These are phyloP conservation scores for Ibidorhyncha struthersii DNA, from an alignment of 2,113 vertebrate species.

Conservation along the genomic window DNA sequence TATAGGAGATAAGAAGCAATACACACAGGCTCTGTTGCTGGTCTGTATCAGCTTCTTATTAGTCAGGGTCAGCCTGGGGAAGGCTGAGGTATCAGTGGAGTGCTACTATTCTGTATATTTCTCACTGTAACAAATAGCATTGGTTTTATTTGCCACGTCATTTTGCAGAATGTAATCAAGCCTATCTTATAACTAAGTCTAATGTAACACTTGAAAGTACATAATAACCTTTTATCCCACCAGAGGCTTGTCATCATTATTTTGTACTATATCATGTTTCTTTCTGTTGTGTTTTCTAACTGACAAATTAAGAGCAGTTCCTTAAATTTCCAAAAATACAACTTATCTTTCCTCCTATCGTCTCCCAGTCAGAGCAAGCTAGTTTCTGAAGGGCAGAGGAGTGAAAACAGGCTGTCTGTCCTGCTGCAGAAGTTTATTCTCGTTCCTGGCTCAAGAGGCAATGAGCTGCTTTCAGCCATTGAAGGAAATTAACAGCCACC, in stretches of 20 bases:
- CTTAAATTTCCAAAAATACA: background rate
- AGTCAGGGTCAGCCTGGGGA: background rate
- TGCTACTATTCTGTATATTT: background rate
- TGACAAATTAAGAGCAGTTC: background rate
- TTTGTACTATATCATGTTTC: background rate
- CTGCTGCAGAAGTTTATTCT: background rate
- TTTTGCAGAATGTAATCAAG: background rate
- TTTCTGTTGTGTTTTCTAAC: background rate
- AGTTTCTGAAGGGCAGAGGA: background rate
- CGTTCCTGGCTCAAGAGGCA: background rate
- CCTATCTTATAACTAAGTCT: background rate
- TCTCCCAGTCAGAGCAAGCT: background rate
- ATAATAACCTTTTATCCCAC: background rate
- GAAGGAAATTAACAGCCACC: background rate
- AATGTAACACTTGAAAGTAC: background rate
- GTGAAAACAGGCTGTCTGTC: background rate
- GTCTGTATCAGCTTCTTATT: background rate
- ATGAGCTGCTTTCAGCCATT: background rate
- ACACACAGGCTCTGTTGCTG: background rate
- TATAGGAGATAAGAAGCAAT: background rate
- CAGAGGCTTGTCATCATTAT: background rate
- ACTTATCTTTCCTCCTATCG: background rate
- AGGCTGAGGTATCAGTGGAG: background rate
- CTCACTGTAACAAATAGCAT: background rate
- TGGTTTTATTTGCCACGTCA: background rate